Conservation (phyloP, 2,797 vertebrate genomes). For the Enteromius trimaculatus region DNA sequence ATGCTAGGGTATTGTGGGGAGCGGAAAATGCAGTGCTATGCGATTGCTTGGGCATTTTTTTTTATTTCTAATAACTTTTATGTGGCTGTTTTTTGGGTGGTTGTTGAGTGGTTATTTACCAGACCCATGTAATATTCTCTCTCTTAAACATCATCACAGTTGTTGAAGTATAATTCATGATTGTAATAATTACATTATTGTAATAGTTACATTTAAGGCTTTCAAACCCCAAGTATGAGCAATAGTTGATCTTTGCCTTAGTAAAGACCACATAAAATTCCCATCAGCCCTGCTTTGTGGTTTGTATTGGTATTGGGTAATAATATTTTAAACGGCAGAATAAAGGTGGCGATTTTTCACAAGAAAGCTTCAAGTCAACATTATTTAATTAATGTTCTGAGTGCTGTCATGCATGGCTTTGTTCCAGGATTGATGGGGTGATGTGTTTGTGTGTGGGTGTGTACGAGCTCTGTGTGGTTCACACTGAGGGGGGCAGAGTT, state of each 20-base stretch:
- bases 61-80: neutral
- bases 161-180: neutral
- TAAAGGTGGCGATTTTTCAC: slow-evolving; percentile 2
- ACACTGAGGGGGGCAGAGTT: slow-evolving; percentile 46
- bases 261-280: neutral
- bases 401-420: slow-evolving; percentile 20
- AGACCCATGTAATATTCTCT: neutral
- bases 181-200: neutral
- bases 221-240: neutral
- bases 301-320: neutral
- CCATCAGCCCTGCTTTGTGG: neutral
- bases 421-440: slow-evolving; percentile 24
- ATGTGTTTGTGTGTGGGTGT: slow-evolving; percentile 19
- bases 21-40: neutral
- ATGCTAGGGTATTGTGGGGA: neutral
- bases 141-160: neutral
- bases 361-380: slow-evolving; percentile 13
- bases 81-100: neutral
- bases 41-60: neutral
- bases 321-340: slow-evolving; percentile 12
- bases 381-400: slow-evolving; percentile 33
- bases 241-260: neutral
- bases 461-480: slow-evolving; percentile 6
- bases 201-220: neutral
- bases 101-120: neutral